phyloP scores from a whole-genome alignment of 2,113 vertebrate species.

The Cottus gobio region DNA sequence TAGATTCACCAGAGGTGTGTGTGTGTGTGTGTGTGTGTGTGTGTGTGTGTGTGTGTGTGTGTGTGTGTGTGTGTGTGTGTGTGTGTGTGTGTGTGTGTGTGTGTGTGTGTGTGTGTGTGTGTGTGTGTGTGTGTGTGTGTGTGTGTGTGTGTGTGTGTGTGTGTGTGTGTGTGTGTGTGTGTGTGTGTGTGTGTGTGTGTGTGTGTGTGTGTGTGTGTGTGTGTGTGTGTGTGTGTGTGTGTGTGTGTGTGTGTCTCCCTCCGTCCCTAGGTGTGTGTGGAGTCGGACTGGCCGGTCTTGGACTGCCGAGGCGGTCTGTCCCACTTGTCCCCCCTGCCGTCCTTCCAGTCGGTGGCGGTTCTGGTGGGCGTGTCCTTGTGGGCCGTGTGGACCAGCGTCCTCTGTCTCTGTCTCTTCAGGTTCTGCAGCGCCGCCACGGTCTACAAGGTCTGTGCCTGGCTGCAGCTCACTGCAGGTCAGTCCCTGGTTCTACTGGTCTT shows the following conservation, averaged over 20 bases:
- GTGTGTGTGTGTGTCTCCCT: neutral
- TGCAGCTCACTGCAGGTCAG: conserved; percentile 87
- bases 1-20: too few species aligned
- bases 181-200: neutral
- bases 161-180: neutral
- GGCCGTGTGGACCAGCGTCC: conserved; percentile 85
- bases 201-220: neutral
- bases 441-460: conserved; percentile 89
- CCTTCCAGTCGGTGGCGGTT: conserved; percentile 86
- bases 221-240: neutral
- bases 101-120: neutral
- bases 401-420: conserved; percentile 84
- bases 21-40: too few species aligned
- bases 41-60: too few species aligned
- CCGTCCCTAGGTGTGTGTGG: conserved; percentile 86
- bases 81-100: neutral
- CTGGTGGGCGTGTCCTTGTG: conserved; percentile 85
- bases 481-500: neutral
- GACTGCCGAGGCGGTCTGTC: conserved; percentile 84
- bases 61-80: neutral
- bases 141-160: neutral
- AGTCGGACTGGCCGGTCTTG: conserved; percentile 80
- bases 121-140: neutral
- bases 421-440: conserved; percentile 87
- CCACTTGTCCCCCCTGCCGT: conserved; percentile 83